Percentiles rank a stretch among this genome's conserved stretches.
Evolutionary conservation across 2,797 vertebrate genomes (phyloP).

Genomic region (Cheirogaleus major): DNA sequence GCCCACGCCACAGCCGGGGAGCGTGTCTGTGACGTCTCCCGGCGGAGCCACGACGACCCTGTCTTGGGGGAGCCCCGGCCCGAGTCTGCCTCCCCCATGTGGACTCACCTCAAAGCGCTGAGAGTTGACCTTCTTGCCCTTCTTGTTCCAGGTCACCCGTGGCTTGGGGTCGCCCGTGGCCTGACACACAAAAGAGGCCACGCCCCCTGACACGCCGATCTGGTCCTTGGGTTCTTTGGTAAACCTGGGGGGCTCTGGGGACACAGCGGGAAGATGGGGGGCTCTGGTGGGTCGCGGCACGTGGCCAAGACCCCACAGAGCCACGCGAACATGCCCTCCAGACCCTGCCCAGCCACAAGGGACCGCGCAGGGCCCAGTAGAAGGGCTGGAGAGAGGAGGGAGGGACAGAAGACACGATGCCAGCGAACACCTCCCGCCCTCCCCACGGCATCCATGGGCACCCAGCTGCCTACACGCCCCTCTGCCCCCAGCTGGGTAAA

Average conservation of each 20-base stretch:
- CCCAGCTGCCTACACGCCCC: rapidly evolving
- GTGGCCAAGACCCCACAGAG: not conserved
- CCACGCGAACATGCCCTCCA: rapidly evolving
- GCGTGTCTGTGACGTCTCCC: rapidly evolving
- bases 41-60: rapidly evolving
- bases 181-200: conserved; percentile 98
- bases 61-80: rapidly evolving
- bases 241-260: conserved; percentile 89
- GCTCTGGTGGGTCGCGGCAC: not conserved
- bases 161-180: conserved; percentile 96
- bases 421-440: rapidly evolving
- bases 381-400: not conserved
- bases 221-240: conserved; percentile 95
- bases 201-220: conserved; percentile 96
- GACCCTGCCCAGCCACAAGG: rapidly evolving
- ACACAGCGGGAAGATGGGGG: not conserved
- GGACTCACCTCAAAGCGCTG: conserved; percentile 95
- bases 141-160: conserved; percentile 97
- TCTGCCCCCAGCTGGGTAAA: not conserved
- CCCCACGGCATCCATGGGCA: rapidly evolving
- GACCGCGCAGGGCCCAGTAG: rapidly evolving
- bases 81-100: not conserved
- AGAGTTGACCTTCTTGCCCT: conserved; percentile 97
- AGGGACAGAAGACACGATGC: rapidly evolving
- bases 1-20: rapidly evolving